Conservation (phyloP, 2,888 invertebrate species). For the Coleophora deauratella region DNA sequence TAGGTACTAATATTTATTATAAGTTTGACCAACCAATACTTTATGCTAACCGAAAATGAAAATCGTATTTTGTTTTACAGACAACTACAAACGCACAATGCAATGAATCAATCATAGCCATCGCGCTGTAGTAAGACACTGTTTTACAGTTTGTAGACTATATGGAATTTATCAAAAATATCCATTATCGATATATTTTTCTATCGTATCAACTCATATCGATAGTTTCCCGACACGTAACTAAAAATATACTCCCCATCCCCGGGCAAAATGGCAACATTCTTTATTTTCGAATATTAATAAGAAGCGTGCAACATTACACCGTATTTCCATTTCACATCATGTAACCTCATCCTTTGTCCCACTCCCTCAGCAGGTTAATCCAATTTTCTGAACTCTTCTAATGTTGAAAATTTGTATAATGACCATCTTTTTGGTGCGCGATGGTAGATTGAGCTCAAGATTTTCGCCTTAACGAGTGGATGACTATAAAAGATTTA, state of each 20-base stretch:
- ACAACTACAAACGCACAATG: too few relatives aligned
- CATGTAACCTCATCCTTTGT: conserved; percentile 39
- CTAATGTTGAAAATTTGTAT: conserved; percentile 35
- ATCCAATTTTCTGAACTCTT: conserved; percentile 26
- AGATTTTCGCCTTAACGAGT: conserved; percentile 6
- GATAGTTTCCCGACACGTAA: conserved; percentile 21
- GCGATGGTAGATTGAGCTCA: conserved; percentile 9
- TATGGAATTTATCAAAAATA: too few relatives aligned
- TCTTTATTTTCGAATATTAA: conserved; percentile 71
- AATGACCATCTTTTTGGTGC: conserved; percentile 19
- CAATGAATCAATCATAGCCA: too few relatives aligned
- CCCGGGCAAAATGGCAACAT: conserved; percentile 62
- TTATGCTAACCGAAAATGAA: too few relatives aligned
- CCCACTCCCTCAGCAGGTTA: conserved; percentile 24
- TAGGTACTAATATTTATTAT: too few relatives aligned
- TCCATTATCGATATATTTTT: too few relatives aligned
- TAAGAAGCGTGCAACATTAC: conserved; percentile 67
- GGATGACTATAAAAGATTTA: conserved; percentile 1
- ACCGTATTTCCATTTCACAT: conserved; percentile 56
- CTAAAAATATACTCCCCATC: conserved; percentile 49
- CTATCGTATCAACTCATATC: conserved; percentile 1
- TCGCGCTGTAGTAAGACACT: too few relatives aligned
- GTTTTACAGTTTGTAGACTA: too few relatives aligned
- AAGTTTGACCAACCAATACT: too few relatives aligned
- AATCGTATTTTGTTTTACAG: too few relatives aligned